phyloP scores from a whole-genome alignment of 2,888 invertebrate genomes.

The Bimastos eiseni region DNA sequence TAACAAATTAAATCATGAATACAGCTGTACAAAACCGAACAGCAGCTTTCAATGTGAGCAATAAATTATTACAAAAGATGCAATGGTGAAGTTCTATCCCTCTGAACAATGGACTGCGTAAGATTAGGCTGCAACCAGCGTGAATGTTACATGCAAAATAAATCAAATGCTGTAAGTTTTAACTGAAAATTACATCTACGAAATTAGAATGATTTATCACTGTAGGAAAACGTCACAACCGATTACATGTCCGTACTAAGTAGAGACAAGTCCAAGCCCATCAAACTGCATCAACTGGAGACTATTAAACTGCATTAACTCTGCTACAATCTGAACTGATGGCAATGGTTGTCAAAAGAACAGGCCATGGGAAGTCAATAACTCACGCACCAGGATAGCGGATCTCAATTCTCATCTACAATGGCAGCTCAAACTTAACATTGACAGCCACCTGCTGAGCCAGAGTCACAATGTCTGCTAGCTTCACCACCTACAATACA shows the following conservation, averaged over 20 bases:
- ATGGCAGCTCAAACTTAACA: conserved; percentile 80
- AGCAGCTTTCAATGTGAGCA: not conserved
- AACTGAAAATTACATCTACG: not conserved
- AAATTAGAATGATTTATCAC: not conserved
- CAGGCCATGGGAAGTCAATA: not conserved
- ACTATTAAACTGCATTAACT: not conserved
- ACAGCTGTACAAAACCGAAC: not conserved
- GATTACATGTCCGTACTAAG: not conserved
- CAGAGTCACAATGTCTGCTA: conserved; percentile 76
- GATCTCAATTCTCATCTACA: conserved; percentile 54
- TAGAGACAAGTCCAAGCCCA: not conserved
- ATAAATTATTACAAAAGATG: not conserved
- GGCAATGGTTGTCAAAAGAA: not conserved
- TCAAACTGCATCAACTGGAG: not conserved
- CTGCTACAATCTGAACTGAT: not conserved
- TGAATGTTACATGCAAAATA: not conserved
- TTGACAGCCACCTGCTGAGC: conserved; percentile 78
- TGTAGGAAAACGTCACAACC: not conserved
- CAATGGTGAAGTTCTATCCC: not conserved
- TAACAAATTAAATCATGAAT: not conserved
- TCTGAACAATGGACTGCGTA: not conserved
- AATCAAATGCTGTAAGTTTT: not conserved
- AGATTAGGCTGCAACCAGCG: too few species aligned
- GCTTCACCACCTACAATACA: conserved; percentile 68
- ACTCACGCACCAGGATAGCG: not conserved